phyloP scores from a whole-genome alignment of 2,888 invertebrate species.

The Thereva nobilitata region DNA sequence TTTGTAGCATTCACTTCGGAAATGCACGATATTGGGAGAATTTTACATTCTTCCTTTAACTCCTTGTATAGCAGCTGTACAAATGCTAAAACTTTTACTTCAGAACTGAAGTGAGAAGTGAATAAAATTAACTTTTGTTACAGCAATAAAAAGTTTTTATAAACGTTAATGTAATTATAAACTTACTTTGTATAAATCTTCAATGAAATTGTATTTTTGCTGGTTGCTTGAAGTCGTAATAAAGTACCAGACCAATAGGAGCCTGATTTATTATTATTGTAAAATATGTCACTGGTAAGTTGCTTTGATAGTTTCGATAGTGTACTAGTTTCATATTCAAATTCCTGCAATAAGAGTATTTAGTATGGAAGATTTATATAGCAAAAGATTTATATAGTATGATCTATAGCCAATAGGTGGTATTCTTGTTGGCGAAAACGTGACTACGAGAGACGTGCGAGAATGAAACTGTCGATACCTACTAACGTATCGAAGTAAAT shows the following conservation, averaged over 20 bases:
- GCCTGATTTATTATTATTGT: background rate
- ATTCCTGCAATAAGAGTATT: no score
- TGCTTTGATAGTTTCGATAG: background rate
- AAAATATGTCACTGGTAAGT: slow-evolving; percentile 14
- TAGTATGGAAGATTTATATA: no score
- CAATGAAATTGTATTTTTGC: slow-evolving; percentile 4
- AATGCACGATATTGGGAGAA: slow-evolving; percentile 24
- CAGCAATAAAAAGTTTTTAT: background rate
- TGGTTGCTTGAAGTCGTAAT: slow-evolving; percentile 11
- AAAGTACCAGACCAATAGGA: slow-evolving; percentile 29
- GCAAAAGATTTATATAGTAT: no score
- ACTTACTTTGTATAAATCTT: slow-evolving; percentile 38
- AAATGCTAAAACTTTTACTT: slow-evolving; percentile 22
- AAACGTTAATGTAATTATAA: background rate
- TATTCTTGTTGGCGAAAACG: no score
- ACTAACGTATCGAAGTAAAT: no score
- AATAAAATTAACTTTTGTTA: background rate
- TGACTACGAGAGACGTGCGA: no score
- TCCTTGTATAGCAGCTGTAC: slow-evolving; percentile 16
- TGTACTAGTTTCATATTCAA: no score
- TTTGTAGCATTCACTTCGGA: slow-evolving; percentile 11
- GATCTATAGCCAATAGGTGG: no score
- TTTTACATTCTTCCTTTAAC: slow-evolving; percentile 22
- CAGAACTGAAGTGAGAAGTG: slow-evolving; percentile 1
- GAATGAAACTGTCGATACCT: no score